phyloP scores from a whole-genome alignment of 2,888 invertebrate genomes.

The Oasisia sp. region DNA sequence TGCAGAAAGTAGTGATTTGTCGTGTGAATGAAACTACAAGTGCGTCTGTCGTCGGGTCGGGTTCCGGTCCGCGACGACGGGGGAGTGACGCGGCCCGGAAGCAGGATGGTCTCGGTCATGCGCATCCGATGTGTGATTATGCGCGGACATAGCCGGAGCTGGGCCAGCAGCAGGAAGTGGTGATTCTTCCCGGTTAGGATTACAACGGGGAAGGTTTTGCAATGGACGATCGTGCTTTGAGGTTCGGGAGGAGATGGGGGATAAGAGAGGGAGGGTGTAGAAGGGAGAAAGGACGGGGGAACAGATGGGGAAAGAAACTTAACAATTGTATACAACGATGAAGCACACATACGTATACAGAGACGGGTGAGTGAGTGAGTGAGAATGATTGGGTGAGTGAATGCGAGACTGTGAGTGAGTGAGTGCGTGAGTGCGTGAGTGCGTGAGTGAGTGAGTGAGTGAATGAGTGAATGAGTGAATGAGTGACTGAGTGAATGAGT shows the following conservation, averaged over 20 bases:
- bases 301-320: background rate
- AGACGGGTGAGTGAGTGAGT: background rate
- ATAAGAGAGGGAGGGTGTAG: background rate
- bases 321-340: too few relatives aligned
- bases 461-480: background rate
- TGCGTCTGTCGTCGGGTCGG: background rate
- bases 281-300: background rate
- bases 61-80: background rate
- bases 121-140: background rate
- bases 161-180: background rate
- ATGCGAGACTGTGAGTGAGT: background rate
- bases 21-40: background rate
- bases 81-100: background rate
- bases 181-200: background rate
- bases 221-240: background rate
- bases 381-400: background rate
- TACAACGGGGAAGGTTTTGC: background rate
- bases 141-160: background rate
- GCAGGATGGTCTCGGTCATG: background rate
- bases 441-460: background rate
- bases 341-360: too few relatives aligned
- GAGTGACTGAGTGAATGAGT: background rate
- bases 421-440: background rate
- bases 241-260: background rate
- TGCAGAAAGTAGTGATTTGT: conserved; percentile 17